Base-by-base conservation (phyloP, 2,113 vertebrate species). In the Alces alces region DNA sequence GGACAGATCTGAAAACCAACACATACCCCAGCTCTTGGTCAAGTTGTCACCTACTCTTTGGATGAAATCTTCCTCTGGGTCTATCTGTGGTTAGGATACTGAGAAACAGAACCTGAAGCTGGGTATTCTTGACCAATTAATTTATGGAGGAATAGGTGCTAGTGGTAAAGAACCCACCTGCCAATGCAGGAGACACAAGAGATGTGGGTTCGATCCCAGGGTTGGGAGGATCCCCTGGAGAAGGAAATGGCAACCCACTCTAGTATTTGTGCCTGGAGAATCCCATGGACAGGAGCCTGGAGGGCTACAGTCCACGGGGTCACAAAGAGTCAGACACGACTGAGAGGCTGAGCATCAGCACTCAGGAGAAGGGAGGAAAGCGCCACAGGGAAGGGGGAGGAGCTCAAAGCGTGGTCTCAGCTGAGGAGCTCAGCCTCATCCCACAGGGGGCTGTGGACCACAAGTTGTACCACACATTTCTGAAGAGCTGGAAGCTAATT, bases 271-370 rank as follows among this genome's bases (percentile, higher is more conserved):
- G n/a, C 21, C 19, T 39, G 66, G 66, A 39, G 66, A 73, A 73
- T 73, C 66, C 66, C 66, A 39, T 3, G n/a, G 66, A 23, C 66
- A 73, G n/a, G 66, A 73, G 19, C n/a, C 66, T 70, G 19, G 66
- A 0, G 0, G n/a, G 66, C n/a, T 39, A 6, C 1, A 6, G 36
- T 70, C 66, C 66, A 70, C 5, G 0, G n/a, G n/a, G n/a, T 70
- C 66, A 39, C 66, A 70, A 39, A 39, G 66, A 39, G 6, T 23
- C n/a, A 0, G 19, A 70, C 66, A 23, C 66, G 3, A 23, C n/a
- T 64, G 61, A 64, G 61, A 8, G 7, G 8, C 30, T 64, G 61
- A 64, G 60, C 30, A 0, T 7, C 1, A n/a, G 30, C 60, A 82
- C 86, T 50, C 25, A 6, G 79, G 66, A 57, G 52, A 52, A 47